Evolutionary conservation across 2,888 invertebrate genomes (phyloP).

Genomic region (Dasysyrphus albostriatus): DNA sequence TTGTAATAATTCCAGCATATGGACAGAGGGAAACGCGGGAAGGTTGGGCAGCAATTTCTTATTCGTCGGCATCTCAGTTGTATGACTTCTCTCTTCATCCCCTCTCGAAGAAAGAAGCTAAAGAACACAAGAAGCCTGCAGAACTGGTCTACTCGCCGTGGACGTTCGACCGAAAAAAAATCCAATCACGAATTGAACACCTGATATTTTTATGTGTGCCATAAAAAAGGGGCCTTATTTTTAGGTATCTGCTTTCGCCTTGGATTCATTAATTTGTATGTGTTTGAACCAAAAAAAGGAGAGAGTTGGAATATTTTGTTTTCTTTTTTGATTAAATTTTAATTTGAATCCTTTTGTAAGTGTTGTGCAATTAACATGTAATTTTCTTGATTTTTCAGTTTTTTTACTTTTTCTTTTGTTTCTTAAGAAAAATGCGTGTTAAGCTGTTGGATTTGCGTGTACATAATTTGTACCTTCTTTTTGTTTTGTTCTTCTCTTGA

Average conservation of each 20-base stretch:
- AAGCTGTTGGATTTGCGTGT: slow-evolving; percentile 64
- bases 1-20: slow-evolving; percentile 32
- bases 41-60: slow-evolving; percentile 4
- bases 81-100: slow-evolving; percentile 51
- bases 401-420: neutral
- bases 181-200: slow-evolving; percentile 75
- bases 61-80: slow-evolving; percentile 43
- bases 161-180: slow-evolving; percentile 36
- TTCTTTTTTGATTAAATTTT: slow-evolving; percentile 39
- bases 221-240: slow-evolving; percentile 61
- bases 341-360: slow-evolving; percentile 54
- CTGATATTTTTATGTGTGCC: slow-evolving; percentile 73
- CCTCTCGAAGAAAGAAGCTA: neutral
- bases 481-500: neutral
- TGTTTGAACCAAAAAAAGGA: slow-evolving; percentile 2
- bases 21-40: neutral
- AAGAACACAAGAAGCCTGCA: slow-evolving; percentile 5
- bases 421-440: slow-evolving; percentile 30
- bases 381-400: slow-evolving; percentile 49
- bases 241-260: slow-evolving; percentile 23
- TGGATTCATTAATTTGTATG: slow-evolving; percentile 16
- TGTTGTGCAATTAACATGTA: slow-evolving; percentile 56
- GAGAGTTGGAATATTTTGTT: slow-evolving; percentile 27
- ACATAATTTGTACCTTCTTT: slow-evolving; percentile 42
- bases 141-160: slow-evolving; percentile 56